phyloP scores from a whole-genome alignment of 2,797 vertebrate genomes.

The Serranus cabrilla region DNA sequence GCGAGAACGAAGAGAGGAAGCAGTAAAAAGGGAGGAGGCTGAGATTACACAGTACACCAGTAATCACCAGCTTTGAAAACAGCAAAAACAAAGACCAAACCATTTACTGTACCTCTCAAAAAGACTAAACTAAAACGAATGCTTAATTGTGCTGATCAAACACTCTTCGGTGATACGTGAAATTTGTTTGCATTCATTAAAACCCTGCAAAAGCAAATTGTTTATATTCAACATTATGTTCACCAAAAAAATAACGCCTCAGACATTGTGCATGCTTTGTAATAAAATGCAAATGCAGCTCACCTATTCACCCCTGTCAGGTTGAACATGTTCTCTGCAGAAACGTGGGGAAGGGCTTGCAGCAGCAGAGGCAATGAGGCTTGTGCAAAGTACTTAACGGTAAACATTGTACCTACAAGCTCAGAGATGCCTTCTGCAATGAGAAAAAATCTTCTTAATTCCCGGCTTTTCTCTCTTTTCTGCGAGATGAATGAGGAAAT shows the following conservation, averaged over 20 bases:
- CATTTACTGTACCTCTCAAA: constrained; percentile 20
- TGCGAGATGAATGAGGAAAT: constrained; percentile 19
- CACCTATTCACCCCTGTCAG: constrained; percentile 79
- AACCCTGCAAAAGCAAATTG: constrained; percentile 45
- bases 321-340: constrained; percentile 63
- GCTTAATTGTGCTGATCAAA: constrained; percentile 14
- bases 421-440: constrained; percentile 48
- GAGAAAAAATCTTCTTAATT: constrained; percentile 33
- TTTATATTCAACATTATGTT: constrained; percentile 46
- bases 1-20: constrained; percentile 40
- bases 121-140: constrained; percentile 13
- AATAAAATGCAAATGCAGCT: constrained; percentile 76
- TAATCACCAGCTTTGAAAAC: constrained; percentile 61
- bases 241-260: constrained; percentile 30
- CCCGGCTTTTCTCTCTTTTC: constrained; percentile 17
- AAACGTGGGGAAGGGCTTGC: constrained; percentile 53
- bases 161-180: constrained; percentile 18
- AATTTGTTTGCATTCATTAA: constrained; percentile 29
- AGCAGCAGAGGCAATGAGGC: constrained; percentile 54
- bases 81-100: constrained; percentile 39
- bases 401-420: constrained; percentile 66
- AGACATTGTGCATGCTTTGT: constrained; percentile 55
- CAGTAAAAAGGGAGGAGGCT: constrained; percentile 26
- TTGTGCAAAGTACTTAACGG: constrained; percentile 53
- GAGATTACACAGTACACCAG: constrained; percentile 45